Evolutionary conservation across 1,140 invertebrate genomes (phyloP), one percentile per base, ranked within the genome.

Genomic region (Formica exsecta): DNA sequence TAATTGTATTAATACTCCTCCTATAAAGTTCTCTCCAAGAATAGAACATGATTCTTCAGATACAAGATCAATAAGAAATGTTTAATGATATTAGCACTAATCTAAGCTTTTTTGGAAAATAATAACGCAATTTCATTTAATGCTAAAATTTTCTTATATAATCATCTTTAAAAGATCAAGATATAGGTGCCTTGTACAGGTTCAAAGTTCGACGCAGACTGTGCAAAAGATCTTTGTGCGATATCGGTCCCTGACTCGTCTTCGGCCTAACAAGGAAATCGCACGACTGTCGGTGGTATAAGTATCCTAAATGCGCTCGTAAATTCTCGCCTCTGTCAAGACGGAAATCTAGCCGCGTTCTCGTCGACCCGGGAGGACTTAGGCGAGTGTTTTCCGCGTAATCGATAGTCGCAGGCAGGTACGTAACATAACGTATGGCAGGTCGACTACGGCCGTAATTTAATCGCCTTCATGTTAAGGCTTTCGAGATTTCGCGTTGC

Each of bases 401-500:
- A 81, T 86, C 75, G 54, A 88, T 89, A 75, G 59, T 62, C 54
- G 57, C 38, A 32, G 74, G 25, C 41, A 61, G 29, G 65, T 57
- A 87, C 74, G 68, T 65, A 65, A 81, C 25, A 41, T 44, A 86
- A 73, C 62, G 32, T 61, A 74, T 22, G 76, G 29, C 74, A 54
- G 41, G 44, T 51, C n/a, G 65, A 77, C 75, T 86, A 44, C 74
- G 70, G 54, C 62, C 89, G 91, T 91, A 92, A 93, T 92, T 91
- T 76, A 92, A 93, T 92, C 92, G 86, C 75, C 66, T 57, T 29
- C 76, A 81, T 85, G 90, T 85, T 83, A 87, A 88, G 87, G 84
- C 85, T 87, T 29, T 74, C 84, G 92, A 91, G 83, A 91, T 91
- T 89, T 90, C 88, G 70, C 90, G 79, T 83, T 83, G 79, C 90